phyloP scores from a whole-genome alignment of 2,888 invertebrate genomes.

The Podabrus alpinus region DNA sequence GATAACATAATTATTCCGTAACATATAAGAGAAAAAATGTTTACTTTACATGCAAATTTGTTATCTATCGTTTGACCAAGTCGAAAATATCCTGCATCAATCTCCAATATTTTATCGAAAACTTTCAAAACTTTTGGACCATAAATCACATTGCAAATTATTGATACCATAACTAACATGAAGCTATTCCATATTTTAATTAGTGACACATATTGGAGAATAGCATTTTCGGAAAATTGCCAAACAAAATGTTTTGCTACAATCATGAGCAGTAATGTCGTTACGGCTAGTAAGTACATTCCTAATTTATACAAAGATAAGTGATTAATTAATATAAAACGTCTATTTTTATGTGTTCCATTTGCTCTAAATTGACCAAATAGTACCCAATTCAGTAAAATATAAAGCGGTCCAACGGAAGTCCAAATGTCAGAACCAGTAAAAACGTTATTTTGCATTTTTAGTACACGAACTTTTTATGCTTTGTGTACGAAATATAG shows the following conservation, averaged over 20 bases:
- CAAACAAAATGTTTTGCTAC: neutral
- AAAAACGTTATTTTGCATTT: neutral
- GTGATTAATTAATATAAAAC: neutral
- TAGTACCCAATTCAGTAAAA: neutral
- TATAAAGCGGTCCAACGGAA: neutral
- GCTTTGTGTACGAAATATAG: neutral
- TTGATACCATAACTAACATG: neutral
- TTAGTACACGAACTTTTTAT: neutral
- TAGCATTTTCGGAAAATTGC: neutral
- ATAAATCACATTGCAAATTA: neutral
- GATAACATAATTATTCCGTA: neutral
- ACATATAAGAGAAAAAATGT: neutral
- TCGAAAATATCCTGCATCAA: neutral
- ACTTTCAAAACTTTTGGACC: neutral
- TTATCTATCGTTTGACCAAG: neutral
- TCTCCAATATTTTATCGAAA: neutral
- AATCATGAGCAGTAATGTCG: neutral
- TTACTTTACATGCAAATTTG: neutral
- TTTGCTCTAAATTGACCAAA: neutral
- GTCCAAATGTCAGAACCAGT: neutral
- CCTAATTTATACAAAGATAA: neutral
- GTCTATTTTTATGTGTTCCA: neutral
- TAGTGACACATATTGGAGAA: neutral
- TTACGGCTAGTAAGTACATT: neutral
- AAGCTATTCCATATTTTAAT: neutral